These are phyloP conservation scores for Strigops habroptila DNA, from an alignment of 2,113 vertebrate species.

Conservation along the genomic window DNA sequence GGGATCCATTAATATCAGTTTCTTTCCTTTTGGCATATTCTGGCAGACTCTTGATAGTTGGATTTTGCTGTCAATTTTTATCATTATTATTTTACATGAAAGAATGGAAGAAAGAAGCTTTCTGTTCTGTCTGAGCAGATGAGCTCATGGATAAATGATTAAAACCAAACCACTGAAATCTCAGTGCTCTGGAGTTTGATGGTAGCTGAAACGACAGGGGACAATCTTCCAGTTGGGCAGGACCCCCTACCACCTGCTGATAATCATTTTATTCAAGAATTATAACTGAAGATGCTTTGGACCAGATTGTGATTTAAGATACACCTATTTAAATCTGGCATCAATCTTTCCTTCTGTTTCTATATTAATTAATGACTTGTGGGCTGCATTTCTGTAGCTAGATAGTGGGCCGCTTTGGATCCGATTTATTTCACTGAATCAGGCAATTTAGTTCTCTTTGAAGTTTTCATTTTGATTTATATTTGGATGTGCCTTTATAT, in stretches of 20 bases:
- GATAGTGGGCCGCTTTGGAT: conserved; percentile 47
- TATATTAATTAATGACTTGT: conserved; percentile 45
- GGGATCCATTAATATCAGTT: background rate
- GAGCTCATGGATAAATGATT: background rate
- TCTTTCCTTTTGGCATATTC: background rate
- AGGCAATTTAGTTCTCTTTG: conserved; percentile 48
- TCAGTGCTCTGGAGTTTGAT: background rate
- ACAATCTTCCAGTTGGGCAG: background rate
- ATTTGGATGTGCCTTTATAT: conserved; percentile 46
- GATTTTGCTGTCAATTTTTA: conserved; percentile 13
- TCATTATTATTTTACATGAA: conserved; percentile 16
- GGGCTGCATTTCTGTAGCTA: conserved; percentile 10
- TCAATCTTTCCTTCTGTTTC: conserved; percentile 26
- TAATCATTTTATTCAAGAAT: background rate
- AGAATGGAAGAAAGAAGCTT: background rate
- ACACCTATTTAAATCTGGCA: conserved; percentile 48
- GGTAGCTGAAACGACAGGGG: background rate
- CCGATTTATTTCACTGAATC: conserved; percentile 32
- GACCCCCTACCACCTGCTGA: background rate
- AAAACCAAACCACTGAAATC: background rate
- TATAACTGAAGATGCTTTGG: background rate
- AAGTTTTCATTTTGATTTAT: conserved; percentile 55
- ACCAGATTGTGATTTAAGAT: conserved; percentile 1
- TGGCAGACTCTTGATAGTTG: background rate
- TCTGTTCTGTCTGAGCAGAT: background rate